Base-by-base conservation (phyloP, 2,113 vertebrate species). In the Vidua macroura region DNA sequence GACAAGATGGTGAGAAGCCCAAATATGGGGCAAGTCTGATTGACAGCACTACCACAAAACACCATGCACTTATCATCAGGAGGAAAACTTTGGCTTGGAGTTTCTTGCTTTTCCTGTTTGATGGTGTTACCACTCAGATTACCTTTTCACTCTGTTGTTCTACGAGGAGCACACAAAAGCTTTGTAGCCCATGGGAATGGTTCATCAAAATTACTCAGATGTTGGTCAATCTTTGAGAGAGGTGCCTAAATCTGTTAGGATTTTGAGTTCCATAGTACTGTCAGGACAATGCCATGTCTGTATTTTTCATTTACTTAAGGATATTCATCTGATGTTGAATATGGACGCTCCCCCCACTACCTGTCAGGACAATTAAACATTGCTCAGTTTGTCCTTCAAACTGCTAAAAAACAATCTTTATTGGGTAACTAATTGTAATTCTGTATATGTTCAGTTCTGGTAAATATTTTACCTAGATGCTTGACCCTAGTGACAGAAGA, bases 321-420 rank as follows among this genome's bases (percentile, higher is more conserved):
- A 77, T 77, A 80, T 55, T 48, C 74, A 74, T 31, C 21, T 46
- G 53, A 3, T n/a, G 13, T 44, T 69, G 28, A 70, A 75, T 22
- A 19, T 35, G 24, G 9, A 22, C 0, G 0, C n/a, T 69, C n/a
- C 3, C 10, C 35, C 21, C 6, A 4, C 24, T 31, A 41, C 53
- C 43, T 18, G 18, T 6, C 24, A 73, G 15, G 9, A 24, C 14
- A 94, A 27, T 31, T 67, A 55, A 69, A 27, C 60, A 37, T 64
- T 60, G 30, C 9, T 24, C 39, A 28, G 25, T 41, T 72, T 59
- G 15, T 22, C 15, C 28, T 37, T 82, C 70, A 60, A 25, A 56
- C 7, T 39, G 62, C 28, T 22, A 66, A 64, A 87, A 88, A 37
- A 1, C 30, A 79, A 9, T 31, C 15, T 23, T 83, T 39, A n/a